Conservation (phyloP, 1,140 invertebrate species). For the Heliconius melpomene region DNA sequence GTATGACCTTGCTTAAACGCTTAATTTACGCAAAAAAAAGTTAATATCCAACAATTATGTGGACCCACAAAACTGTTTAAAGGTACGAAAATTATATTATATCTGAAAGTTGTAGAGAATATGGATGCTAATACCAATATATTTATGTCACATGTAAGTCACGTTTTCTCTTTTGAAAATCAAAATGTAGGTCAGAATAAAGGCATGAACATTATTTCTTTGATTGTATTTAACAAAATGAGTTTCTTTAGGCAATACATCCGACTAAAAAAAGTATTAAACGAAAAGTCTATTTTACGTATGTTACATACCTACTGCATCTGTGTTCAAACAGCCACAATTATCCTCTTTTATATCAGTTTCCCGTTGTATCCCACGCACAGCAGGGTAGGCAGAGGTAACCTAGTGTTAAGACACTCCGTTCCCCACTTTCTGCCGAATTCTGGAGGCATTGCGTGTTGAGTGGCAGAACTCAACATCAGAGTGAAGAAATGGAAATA, state of each 20-base stretch:
- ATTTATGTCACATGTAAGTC: constrained; percentile 54
- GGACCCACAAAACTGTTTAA: too few species aligned
- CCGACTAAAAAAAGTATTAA: too few species aligned
- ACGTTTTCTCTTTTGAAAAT: constrained; percentile 68
- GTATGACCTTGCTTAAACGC: constrained; percentile 27
- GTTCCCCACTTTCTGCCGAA: too few species aligned
- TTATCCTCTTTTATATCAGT: background rate
- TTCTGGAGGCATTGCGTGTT: too few species aligned
- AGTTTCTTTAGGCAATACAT: constrained; percentile 44
- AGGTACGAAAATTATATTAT: too few species aligned
- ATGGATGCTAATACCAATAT: constrained; percentile 30
- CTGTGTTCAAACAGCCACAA: background rate
- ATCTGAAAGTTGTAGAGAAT: background rate
- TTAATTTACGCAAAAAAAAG: constrained; percentile 16
- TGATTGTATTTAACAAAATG: constrained; percentile 64
- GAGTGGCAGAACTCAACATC: too few species aligned
- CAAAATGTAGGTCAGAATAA: constrained; percentile 66
- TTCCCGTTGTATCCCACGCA: too few species aligned
- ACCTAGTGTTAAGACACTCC: too few species aligned
- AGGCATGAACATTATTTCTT: constrained; percentile 60
- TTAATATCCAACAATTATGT: background rate
- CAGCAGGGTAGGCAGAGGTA: too few species aligned
- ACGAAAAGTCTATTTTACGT: background rate
- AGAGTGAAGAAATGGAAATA: too few species aligned
- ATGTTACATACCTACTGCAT: background rate